phyloP scores from a whole-genome alignment of 2,113 vertebrate genomes.

The Erpornis zantholeuca region DNA sequence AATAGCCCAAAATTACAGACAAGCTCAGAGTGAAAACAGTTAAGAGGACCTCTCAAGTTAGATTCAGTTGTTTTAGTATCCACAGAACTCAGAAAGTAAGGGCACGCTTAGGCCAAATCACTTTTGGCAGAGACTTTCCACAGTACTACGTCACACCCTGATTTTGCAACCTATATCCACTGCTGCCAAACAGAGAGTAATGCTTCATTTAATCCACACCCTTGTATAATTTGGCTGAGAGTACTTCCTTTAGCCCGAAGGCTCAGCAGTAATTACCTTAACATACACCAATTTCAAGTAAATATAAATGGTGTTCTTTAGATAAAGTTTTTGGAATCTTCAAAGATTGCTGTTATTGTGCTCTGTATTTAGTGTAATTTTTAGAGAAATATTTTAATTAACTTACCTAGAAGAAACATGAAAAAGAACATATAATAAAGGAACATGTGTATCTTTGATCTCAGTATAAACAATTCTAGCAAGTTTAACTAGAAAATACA shows the following conservation, averaged over 20 bases:
- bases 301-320: conserved; percentile 59
- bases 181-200: conserved; percentile 62
- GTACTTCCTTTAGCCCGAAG: conserved; percentile 64
- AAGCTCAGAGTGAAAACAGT: conserved; percentile 25
- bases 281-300: conserved; percentile 62
- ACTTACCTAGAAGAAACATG: conserved; percentile 41
- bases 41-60: conserved; percentile 28
- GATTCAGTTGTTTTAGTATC: conserved; percentile 28
- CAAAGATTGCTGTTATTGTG: conserved; percentile 62
- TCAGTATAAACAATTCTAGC: conserved; percentile 54
- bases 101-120: conserved; percentile 45
- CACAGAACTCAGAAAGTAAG: conserved; percentile 58
- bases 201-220: conserved; percentile 69
- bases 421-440: conserved; percentile 55
- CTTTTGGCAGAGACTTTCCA: conserved; percentile 50
- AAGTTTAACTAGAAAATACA: conserved; percentile 58
- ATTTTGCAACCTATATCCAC: conserved; percentile 56
- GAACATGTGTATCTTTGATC: conserved; percentile 60
- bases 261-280: conserved; percentile 66
- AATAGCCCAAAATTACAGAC: background rate
- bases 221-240: conserved; percentile 64
- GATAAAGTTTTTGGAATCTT: conserved; percentile 65
- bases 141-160: conserved; percentile 52
- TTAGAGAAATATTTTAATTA: conserved; percentile 67
- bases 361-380: conserved; percentile 41